Evolutionary conservation across 2,113 vertebrate species (phyloP).

Genomic region (Ondatra zibethicus): DNA sequence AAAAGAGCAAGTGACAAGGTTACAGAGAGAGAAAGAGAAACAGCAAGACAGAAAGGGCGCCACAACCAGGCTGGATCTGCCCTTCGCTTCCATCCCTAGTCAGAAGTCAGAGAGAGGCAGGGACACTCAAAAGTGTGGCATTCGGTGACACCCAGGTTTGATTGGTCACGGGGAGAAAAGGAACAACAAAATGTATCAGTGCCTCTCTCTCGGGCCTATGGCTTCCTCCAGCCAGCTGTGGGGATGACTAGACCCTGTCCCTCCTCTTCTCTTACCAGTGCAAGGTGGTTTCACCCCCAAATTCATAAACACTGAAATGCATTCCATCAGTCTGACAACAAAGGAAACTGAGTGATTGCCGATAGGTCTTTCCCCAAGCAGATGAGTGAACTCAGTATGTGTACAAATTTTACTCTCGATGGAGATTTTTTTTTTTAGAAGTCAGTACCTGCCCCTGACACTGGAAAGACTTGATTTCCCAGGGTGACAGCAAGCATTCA

Average conservation of each 20-base stretch:
- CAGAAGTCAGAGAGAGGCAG: background rate
- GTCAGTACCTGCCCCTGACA: background rate
- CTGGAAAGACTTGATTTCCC: constrained; percentile 13
- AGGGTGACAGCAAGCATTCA: background rate
- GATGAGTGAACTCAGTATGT: background rate
- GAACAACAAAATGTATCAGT: background rate
- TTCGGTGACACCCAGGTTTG: background rate
- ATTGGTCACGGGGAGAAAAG: background rate
- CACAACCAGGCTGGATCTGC: background rate
- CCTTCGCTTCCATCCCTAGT: background rate
- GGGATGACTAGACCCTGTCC: background rate
- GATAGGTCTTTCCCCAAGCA: background rate
- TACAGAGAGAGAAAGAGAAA: background rate
- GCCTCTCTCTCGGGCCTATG: constrained; percentile 29
- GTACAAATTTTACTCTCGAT: background rate
- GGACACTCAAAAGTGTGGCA: background rate
- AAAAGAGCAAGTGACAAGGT: constrained; percentile 11
- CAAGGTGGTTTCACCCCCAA: background rate
- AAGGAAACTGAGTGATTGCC: background rate
- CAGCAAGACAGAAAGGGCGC: constrained; percentile 47
- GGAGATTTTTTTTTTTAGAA: constrained; percentile 6
- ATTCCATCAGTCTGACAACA: constrained; percentile 68
- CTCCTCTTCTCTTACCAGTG: background rate
- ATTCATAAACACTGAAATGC: constrained; percentile 47
- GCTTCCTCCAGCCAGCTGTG: background rate